Conservation (phyloP, 2,113 vertebrate genomes). For the Bothrops jararaca region DNA sequence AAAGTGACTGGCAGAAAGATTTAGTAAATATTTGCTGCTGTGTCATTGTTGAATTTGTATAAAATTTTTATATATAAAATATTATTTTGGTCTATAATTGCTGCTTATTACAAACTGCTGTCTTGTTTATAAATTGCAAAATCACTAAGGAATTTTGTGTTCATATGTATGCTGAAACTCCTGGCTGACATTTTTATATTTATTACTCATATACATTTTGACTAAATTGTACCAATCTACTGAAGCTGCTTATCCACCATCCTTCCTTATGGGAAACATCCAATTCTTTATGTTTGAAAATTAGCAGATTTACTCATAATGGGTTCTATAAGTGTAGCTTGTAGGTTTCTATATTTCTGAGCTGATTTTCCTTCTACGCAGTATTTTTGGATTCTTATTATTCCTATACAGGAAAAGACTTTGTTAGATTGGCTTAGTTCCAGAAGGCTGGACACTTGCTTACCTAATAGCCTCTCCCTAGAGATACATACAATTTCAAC, state of each 20-base stretch:
- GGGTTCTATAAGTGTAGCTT: background rate
- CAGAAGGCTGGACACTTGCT: background rate
- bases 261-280: background rate
- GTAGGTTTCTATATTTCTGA: background rate
- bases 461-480: background rate
- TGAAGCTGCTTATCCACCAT: background rate
- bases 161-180: background rate
- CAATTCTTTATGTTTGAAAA: background rate
- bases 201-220: conserved; percentile 10
- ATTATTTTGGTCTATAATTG: conserved; percentile 44
- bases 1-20: background rate
- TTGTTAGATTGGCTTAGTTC: background rate
- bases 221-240: background rate
- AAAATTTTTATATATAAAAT: conserved; percentile 29
- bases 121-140: conserved; percentile 36
- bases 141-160: conserved; percentile 23
- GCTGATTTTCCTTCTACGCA: background rate
- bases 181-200: background rate
- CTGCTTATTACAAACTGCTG: conserved; percentile 42
- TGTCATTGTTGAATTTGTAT: conserved; percentile 42
- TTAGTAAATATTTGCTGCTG: conserved; percentile 6
- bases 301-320: background rate
- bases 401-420: background rate
- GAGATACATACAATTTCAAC: background rate
- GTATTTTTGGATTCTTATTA: background rate